Conservation (phyloP, 2,113 vertebrate genomes). For the Tragelaphus buxtoni region DNA sequence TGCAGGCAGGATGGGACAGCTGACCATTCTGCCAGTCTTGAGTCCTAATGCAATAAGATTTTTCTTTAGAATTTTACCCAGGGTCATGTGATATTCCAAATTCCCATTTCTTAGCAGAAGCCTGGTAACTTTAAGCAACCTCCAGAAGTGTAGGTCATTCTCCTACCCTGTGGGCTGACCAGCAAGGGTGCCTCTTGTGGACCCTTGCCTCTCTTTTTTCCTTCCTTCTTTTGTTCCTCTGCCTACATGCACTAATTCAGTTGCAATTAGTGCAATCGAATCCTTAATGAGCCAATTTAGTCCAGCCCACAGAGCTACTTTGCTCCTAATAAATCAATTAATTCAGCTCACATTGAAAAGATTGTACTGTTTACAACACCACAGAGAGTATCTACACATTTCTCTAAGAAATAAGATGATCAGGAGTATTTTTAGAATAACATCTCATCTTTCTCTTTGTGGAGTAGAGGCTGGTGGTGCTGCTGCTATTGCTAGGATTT, state of each 20-base stretch:
- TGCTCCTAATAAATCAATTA: conserved; percentile 77
- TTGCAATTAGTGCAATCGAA: conserved; percentile 73
- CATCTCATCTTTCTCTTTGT: conserved; percentile 42
- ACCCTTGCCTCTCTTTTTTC: conserved; percentile 37
- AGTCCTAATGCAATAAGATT: not conserved
- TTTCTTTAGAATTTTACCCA: not conserved
- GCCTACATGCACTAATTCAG: conserved; percentile 28
- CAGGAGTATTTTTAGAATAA: conserved; percentile 63
- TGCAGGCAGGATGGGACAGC: not conserved
- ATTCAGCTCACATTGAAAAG: conserved; percentile 71
- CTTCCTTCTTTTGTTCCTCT: conserved; percentile 59
- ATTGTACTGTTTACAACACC: conserved; percentile 80
- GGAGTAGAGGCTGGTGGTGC: not conserved
- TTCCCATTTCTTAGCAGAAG: not conserved
- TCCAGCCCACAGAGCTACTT: conserved; percentile 75
- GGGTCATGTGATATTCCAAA: not conserved
- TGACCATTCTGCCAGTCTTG: not conserved
- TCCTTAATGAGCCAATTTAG: conserved; percentile 74
- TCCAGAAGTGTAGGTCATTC: not conserved
- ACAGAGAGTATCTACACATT: conserved; percentile 57
- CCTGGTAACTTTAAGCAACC: not conserved
- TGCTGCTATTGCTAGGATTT: not conserved
- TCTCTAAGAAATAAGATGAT: conserved; percentile 66
- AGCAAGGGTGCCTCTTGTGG: conserved; percentile 7
- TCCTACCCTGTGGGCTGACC: conserved; percentile 36